Conservation (phyloP, 2,888 invertebrate genomes). For the Melinaea menophilus region DNA sequence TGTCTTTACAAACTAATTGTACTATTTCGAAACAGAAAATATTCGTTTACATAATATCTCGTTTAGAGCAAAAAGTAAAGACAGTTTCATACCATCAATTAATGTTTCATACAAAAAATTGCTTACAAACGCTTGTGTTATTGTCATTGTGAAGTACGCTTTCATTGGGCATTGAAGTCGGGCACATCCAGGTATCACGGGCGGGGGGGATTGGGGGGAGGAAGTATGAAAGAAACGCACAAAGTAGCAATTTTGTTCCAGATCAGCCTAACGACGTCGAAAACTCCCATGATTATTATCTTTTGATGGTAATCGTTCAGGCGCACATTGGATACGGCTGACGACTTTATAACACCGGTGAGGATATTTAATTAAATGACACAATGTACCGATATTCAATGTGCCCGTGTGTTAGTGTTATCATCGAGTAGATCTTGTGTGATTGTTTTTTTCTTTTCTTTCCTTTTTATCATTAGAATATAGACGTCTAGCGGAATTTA, state of each 20-base stretch:
- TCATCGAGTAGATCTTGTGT: conserved; percentile 36
- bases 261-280: conserved; percentile 78
- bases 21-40: conserved; percentile 6
- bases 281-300: conserved; percentile 78
- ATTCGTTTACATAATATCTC: not conserved
- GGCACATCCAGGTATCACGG: conserved; percentile 48
- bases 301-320: conserved; percentile 76
- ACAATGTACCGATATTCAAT: conserved; percentile 56
- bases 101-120: conserved; percentile 24
- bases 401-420: conserved; percentile 46
- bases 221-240: conserved; percentile 66
- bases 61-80: conserved; percentile 38
- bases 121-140: conserved; percentile 59
- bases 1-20: conserved; percentile 46
- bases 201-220: conserved; percentile 62
- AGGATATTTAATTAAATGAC: conserved; percentile 63
- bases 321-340: conserved; percentile 71
- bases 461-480: conserved; percentile 21
- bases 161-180: conserved; percentile 41
- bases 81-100: conserved; percentile 39
- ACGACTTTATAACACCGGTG: conserved; percentile 69
- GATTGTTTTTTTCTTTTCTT: conserved; percentile 29
- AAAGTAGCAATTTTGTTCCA: conserved; percentile 75
- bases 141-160: conserved; percentile 44
- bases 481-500: too few relatives aligned